Conservation (phyloP, 2,797 vertebrate species). For the Scolopax bukidnonensis region DNA sequence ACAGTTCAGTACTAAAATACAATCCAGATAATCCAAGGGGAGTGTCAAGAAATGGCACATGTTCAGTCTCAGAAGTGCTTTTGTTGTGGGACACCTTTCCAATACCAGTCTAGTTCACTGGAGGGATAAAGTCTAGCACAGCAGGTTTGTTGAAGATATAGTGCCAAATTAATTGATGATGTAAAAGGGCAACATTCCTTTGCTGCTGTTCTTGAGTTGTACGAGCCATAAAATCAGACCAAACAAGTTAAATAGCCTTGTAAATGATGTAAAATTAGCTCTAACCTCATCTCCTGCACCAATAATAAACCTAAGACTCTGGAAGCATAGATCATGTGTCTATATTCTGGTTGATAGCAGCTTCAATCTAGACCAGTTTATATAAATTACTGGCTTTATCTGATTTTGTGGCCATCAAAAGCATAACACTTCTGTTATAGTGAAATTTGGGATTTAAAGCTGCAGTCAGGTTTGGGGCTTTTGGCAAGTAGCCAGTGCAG, state of each 20-base stretch:
- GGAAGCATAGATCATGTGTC: not conserved
- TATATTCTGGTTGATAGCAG: not conserved
- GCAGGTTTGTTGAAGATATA: not conserved
- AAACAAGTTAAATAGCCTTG: not conserved
- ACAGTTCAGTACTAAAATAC: not conserved
- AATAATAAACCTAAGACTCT: not conserved
- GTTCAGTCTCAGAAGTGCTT: not conserved
- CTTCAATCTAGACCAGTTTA: not conserved
- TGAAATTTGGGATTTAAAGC: not conserved
- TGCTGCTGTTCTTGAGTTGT: not conserved
- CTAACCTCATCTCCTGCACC: not conserved
- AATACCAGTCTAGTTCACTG: not conserved
- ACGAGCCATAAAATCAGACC: not conserved
- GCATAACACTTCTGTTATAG: not conserved
- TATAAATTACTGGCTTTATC: slow-evolving; percentile 10
- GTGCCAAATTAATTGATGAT: not conserved
- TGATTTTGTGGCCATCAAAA: not conserved
- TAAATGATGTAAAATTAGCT: not conserved
- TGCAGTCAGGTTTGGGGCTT: not conserved
- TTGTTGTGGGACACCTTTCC: not conserved
- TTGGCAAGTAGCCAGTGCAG: not conserved
- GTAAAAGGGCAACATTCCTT: not conserved
- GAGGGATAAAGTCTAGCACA: not conserved
- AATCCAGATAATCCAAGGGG: not conserved
- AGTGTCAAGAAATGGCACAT: not conserved